Evolutionary conservation across 2,113 vertebrate species (phyloP), one percentile per base, ranked within the genome.

Genomic region (Tinamus guttatus): DNA sequence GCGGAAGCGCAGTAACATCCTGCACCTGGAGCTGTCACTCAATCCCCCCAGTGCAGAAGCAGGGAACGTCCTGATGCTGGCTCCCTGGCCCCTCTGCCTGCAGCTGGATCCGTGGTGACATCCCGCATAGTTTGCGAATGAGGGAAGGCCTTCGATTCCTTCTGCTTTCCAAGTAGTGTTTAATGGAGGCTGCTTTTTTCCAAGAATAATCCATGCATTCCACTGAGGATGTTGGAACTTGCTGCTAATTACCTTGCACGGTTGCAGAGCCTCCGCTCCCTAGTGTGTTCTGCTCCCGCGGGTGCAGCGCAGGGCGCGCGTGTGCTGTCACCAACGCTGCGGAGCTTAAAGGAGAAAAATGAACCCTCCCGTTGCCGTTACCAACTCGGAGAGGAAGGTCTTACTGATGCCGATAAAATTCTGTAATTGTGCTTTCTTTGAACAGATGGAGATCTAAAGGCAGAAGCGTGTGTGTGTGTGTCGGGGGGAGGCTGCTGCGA

Each of bases 121-220:
- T 68, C 69, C 85, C 85, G 58, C 90, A 62, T 92, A 4, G 28
- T 79, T 90, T 34, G 25, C 32, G 40, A 71, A n/a, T 84, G 86
- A 95, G 76, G 30, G n/a, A 82, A 87, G 13, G 7, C 34, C 71
- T 71, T 12, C 28, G 38, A 16, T 62, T 94, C 80, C 69, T 78
- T 93, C 75, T 2, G 2, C 60, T 88, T 78, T 96, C 92, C 92
- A 52, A 85, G 69, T 27, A 64, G 68, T 80, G 94, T 81, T 94
- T 81, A 81, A 90, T 47, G 30, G 4, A 4, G 68, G 40, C 17
- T 11, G 32, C 40, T 87, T 92, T 87, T 83, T 60, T 32, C 60
- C 4, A 13, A 18, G 75, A 89, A 32, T 27, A 47, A 59, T 69
- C 49, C 27, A 41, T 4, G 9, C 6, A 25, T 76, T 56, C 4